Base-by-base conservation (phyloP, 2,797 vertebrate genomes). In the Smutsia gigantea region DNA sequence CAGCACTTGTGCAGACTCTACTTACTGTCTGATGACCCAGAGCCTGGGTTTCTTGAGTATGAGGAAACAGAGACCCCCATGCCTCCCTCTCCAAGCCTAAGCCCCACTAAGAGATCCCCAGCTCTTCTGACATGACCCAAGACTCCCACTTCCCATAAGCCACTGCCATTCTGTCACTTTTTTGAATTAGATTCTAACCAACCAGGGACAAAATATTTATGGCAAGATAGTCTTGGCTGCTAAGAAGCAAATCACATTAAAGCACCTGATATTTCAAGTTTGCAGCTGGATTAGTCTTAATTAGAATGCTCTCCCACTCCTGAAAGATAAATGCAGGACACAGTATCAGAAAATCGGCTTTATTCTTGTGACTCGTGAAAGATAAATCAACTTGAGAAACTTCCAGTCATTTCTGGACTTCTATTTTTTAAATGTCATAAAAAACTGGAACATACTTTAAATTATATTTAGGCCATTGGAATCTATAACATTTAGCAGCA, bases 351-450 rank as follows among this genome's bases (percentile, higher is more conserved):
- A 89, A 87, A 72, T 85, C 66, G 0, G 57, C 63, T 85, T 82
- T 74, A 64, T 29, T 79, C 66, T 68, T 59, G 34, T 49, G 81
- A 64, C 79, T 81, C 0, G 0, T n/a, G 31, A 66, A 71, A 88
- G n/a, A 94, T 95, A 96, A 95, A 95, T 92, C 75, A 87, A 86
- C 53, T 59, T 74, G 87, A 96, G 39, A 93, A 85, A 86, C 82
- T 93, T 64, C 75, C 61, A 57, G 39, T 85, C 7, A 2, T 94
- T 92, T 95, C 46, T 57, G 94, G 84, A 94, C 75, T 87, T 81
- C 69, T 97, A 84, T 93, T 90, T 96, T 96, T 88, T 92, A 87
- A 96, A 95, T 71, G 88, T 63, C 51, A 88, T 75, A 74, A 87
- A 95, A 93, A 93, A 95, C 18, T 21, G 69, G 88, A 34, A 88